Conservation (phyloP, 2,113 vertebrate species). For the Erinaceus europaeus region DNA sequence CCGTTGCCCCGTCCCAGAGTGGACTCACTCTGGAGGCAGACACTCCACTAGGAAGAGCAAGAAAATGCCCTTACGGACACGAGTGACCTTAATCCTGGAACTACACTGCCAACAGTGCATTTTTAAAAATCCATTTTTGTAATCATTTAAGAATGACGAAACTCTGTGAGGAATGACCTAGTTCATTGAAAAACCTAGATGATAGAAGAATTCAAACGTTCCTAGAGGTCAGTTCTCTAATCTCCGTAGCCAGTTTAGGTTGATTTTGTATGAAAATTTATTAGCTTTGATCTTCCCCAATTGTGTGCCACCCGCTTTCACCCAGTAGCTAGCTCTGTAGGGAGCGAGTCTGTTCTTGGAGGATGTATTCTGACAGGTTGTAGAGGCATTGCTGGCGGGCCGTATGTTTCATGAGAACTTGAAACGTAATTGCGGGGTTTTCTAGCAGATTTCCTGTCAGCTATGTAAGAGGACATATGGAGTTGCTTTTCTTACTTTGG, state of each 20-base stretch:
- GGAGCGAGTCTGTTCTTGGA: background rate
- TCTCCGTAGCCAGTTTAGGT: background rate
- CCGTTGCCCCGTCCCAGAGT: background rate
- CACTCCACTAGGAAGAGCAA: background rate
- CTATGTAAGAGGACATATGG: conserved; percentile 55
- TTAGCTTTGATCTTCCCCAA: background rate
- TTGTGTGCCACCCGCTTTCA: background rate
- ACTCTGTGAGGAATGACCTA: no score
- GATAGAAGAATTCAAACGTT: background rate
- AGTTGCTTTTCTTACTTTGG: conserved; percentile 52
- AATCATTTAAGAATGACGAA: no score
- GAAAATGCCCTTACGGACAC: background rate
- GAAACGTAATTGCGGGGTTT: conserved; percentile 49
- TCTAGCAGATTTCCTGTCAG: conserved; percentile 56
- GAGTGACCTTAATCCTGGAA: background rate
- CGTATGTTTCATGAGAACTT: conserved; percentile 47
- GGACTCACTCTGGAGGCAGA: no score
- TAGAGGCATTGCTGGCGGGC: background rate
- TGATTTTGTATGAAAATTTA: background rate
- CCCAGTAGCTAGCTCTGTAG: background rate
- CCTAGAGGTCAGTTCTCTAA: background rate
- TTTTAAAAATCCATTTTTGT: background rate
- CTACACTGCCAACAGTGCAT: background rate
- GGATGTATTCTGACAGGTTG: conserved; percentile 26
- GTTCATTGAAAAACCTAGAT: background rate